A percentile compares a stretch with the other conserved stretches of the same genome.
These are phyloP conservation scores for Zele albiditarsus DNA, from an alignment of 2,888 invertebrate genomes.

Conservation along the genomic window DNA sequence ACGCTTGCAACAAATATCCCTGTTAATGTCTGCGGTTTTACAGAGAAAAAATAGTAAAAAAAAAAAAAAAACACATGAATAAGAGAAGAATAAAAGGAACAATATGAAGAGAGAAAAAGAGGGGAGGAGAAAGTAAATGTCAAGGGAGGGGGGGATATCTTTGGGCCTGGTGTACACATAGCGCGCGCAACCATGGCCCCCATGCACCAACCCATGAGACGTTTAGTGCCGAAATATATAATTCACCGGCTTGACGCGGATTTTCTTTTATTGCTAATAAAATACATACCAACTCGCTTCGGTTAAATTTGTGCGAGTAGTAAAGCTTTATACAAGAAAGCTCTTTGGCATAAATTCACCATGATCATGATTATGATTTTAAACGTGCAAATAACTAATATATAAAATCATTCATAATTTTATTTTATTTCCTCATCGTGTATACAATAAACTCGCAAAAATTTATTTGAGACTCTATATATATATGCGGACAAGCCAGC, in stretches of 20 bases:
- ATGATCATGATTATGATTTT: constrained; percentile 9
- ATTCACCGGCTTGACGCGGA: constrained; percentile 46
- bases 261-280: constrained; percentile 40
- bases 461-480: constrained; percentile 7
- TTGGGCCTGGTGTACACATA: constrained; percentile 7
- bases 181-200: neutral
- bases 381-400: neutral
- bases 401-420: constrained; percentile 18
- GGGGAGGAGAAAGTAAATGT: constrained; percentile 1
- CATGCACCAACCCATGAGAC: constrained; percentile 9
- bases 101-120: neutral
- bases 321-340: constrained; percentile 31
- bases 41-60: neutral
- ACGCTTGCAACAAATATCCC: constrained; percentile 47
- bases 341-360: constrained; percentile 8
- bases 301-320: constrained; percentile 25
- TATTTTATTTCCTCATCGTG: constrained; percentile 12
- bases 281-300: constrained; percentile 25
- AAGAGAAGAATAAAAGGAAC: constrained; percentile 10
- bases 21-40: constrained; percentile 40
- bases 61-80: neutral
- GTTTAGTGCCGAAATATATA: constrained; percentile 36
- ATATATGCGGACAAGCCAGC: neutral
- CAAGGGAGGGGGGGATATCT: neutral
- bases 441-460: constrained; percentile 7